Percentiles rank a stretch among this genome's conserved stretches.
Evolutionary conservation across 2,888 invertebrate genomes (phyloP).

Genomic region (Eupithecia inturbata): DNA sequence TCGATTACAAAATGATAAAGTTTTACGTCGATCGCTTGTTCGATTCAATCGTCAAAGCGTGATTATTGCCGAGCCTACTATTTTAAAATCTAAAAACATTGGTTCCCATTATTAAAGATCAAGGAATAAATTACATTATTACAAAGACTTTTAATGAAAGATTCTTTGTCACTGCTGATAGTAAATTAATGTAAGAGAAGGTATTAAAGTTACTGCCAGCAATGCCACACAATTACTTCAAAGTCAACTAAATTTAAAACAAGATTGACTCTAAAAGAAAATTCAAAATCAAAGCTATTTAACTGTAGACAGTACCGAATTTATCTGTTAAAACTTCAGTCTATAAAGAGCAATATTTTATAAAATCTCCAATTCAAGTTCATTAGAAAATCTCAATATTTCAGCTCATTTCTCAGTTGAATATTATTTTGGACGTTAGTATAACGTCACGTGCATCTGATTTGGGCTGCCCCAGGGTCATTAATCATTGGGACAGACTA

Average conservation of each 20-base stretch:
- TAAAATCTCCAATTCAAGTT: conserved; percentile 10
- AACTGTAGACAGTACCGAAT: background rate
- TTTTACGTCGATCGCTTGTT: background rate
- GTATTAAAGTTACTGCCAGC: background rate
- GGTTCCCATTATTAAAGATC: background rate
- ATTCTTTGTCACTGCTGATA: background rate
- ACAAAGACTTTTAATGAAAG: background rate
- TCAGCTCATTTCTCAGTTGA: conserved; percentile 44
- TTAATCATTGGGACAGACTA: conserved; percentile 73
- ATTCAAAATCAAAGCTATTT: background rate
- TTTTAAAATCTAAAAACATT: background rate
- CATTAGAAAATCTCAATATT: conserved; percentile 3
- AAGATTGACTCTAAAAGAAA: background rate
- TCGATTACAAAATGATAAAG: conserved; percentile 17
- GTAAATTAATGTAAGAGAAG: background rate
- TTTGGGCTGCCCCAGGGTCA: conserved; percentile 62
- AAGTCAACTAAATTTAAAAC: background rate
- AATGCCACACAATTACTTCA: background rate
- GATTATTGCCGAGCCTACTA: background rate
- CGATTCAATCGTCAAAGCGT: background rate
- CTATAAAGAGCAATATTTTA: background rate
- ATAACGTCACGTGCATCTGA: conserved; percentile 80
- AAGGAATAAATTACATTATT: background rate
- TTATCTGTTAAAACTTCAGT: background rate
- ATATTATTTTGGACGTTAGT: conserved; percentile 69